Evolutionary conservation across 2,888 invertebrate genomes (phyloP).

Genomic region (Papilio protenor): DNA sequence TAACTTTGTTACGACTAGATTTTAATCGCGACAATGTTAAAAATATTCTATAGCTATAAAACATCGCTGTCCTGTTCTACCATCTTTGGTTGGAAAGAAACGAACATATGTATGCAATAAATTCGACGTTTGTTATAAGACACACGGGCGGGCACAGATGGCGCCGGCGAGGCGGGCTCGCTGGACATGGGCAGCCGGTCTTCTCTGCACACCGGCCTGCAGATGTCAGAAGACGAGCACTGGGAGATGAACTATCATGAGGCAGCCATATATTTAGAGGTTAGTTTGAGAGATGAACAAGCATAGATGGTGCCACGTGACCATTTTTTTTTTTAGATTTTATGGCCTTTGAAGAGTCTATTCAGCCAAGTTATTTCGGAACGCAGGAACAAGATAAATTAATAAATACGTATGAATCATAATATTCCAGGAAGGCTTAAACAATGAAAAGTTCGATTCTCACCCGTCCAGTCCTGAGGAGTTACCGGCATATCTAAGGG

Average conservation of each 20-base stretch:
- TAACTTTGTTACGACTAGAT: too few species aligned
- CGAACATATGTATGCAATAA: not conserved
- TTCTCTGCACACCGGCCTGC: constrained; percentile 83
- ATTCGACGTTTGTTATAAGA: constrained; percentile 55
- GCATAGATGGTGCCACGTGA: not conserved
- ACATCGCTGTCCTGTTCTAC: not conserved
- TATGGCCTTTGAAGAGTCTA: not conserved
- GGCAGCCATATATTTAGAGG: constrained; percentile 94
- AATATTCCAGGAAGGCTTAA: constrained; percentile 90
- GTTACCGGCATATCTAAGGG: constrained; percentile 93
- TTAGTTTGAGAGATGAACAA: constrained; percentile 52
- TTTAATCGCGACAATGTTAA: too few species aligned
- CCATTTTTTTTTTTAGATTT: not conserved
- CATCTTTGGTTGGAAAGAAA: not conserved
- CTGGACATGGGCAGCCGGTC: constrained; percentile 87
- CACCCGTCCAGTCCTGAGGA: constrained; percentile 89
- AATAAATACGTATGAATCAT: not conserved
- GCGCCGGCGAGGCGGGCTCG: constrained; percentile 71
- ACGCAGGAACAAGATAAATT: too few species aligned
- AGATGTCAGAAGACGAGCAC: constrained; percentile 84
- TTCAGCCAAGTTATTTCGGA: not conserved
- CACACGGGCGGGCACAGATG: constrained; percentile 68
- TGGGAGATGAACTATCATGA: constrained; percentile 97
- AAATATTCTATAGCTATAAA: too few species aligned
- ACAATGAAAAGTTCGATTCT: constrained; percentile 95